A percentile compares a stretch with the other conserved stretches of the same genome.
Conservation (phyloP, 2,888 invertebrate species). For the Leptinotarsa tumamoca region DNA sequence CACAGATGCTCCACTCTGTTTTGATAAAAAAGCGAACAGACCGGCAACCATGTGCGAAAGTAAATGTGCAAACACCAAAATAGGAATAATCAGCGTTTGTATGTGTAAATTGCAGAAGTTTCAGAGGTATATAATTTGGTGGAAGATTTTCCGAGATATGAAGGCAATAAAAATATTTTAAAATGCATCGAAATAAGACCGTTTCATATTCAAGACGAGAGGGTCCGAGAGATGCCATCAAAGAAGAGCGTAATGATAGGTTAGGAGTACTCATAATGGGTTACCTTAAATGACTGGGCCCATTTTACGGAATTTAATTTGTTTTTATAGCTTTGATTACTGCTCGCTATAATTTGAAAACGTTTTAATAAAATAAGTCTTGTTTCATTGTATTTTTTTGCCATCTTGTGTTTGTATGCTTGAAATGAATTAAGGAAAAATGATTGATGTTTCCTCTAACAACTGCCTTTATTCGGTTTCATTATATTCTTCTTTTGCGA, state of each 20-base stretch:
- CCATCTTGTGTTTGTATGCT: conserved; percentile 49
- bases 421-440: conserved; percentile 52
- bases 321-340: conserved; percentile 69
- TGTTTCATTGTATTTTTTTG: conserved; percentile 43
- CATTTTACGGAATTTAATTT: conserved; percentile 68
- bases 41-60: background rate
- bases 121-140: conserved; percentile 48
- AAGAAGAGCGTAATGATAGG: conserved; percentile 65
- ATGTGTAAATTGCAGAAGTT: conserved; percentile 42
- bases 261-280: conserved; percentile 65
- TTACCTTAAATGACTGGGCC: conserved; percentile 66
- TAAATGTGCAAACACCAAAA: conserved; percentile 4
- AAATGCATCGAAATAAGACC: conserved; percentile 63
- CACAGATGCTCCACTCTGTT: background rate
- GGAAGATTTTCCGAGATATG: conserved; percentile 51
- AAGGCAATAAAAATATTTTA: conserved; percentile 61
- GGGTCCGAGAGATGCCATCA: conserved; percentile 59
- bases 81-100: conserved; percentile 31
- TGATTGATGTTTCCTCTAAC: conserved; percentile 61
- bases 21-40: background rate
- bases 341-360: conserved; percentile 66
- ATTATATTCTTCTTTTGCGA: conserved; percentile 49
- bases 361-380: conserved; percentile 64
- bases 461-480: conserved; percentile 43
- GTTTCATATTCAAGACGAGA: conserved; percentile 55